phyloP scores from a whole-genome alignment of 2,113 vertebrate genomes.

The Halcyon senegalensis region DNA sequence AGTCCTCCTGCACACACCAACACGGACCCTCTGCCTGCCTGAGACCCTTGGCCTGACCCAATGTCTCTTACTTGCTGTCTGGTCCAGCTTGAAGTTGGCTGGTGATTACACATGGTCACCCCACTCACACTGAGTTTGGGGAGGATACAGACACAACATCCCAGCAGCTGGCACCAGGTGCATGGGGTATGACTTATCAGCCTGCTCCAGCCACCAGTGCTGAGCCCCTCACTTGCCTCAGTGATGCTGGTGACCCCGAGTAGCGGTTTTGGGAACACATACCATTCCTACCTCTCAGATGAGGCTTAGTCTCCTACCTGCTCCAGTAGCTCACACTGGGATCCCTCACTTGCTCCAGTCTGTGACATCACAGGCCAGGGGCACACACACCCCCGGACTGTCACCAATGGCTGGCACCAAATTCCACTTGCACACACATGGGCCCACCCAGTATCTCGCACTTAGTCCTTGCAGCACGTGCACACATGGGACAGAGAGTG shows the following conservation, averaged over 20 bases:
- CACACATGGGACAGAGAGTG: not conserved
- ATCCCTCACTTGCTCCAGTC: not conserved
- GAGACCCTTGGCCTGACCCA: not conserved
- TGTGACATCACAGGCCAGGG: not conserved
- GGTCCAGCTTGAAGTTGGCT: not conserved
- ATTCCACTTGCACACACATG: not conserved
- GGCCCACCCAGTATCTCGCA: not conserved
- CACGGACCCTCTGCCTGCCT: not conserved
- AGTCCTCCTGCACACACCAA: not conserved
- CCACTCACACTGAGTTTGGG: rapidly evolving
- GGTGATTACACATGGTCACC: not conserved
- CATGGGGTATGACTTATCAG: not conserved
- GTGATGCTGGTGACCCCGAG: not conserved
- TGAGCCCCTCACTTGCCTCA: not conserved
- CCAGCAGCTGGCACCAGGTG: not conserved
- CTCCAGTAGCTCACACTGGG: not conserved
- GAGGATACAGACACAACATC: not conserved
- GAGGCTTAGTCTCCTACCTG: too few species aligned
- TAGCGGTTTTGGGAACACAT: not conserved
- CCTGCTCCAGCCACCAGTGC: not conserved
- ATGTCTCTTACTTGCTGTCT: rapidly evolving
- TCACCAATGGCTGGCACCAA: not conserved
- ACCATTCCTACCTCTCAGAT: not conserved
- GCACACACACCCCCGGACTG: rapidly evolving
- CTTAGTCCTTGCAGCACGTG: not conserved